phyloP scores from a whole-genome alignment of 1,140 invertebrate genomes.

The Drosophila trapezifrons region DNA sequence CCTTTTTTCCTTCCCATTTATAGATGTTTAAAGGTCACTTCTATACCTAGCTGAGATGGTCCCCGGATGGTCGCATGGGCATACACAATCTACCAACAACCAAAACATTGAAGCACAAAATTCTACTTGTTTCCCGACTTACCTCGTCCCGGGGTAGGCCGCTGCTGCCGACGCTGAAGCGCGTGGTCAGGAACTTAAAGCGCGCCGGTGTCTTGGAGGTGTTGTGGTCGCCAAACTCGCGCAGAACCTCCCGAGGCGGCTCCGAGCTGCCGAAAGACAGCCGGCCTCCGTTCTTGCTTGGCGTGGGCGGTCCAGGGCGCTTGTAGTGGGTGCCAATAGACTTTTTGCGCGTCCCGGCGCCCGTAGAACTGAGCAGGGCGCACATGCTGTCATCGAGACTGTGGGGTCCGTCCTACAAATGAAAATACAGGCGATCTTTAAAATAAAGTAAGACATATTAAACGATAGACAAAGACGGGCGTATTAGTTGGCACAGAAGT shows the following conservation, averaged over 20 bases:
- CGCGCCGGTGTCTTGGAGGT: constrained; percentile 73
- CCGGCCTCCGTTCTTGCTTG: constrained; percentile 91
- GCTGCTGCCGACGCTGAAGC: constrained; percentile 72
- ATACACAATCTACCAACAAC: constrained; percentile 11
- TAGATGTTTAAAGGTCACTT: neutral
- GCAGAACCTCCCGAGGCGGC: constrained; percentile 69
- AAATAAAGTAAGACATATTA: neutral
- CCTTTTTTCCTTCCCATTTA: too few relatives aligned
- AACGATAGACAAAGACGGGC: constrained; percentile 10
- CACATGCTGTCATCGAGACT: constrained; percentile 87
- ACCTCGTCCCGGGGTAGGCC: constrained; percentile 66
- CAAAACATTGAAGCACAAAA: constrained; percentile 31
- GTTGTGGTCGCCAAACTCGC: constrained; percentile 58
- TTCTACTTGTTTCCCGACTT: constrained; percentile 30
- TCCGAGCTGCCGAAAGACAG: constrained; percentile 86
- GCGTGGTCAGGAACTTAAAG: constrained; percentile 76
- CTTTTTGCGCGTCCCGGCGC: constrained; percentile 84
- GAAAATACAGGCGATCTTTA: constrained; percentile 1
- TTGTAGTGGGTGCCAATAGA: constrained; percentile 89
- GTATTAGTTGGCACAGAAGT: neutral
- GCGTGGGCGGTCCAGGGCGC: constrained; percentile 92
- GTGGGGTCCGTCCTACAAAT: constrained; percentile 85
- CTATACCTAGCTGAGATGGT: neutral
- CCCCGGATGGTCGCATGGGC: neutral
- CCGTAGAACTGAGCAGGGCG: constrained; percentile 85